Evolutionary conservation across 2,797 vertebrate genomes (phyloP).

Genomic region (Malurus leucopterus): DNA sequence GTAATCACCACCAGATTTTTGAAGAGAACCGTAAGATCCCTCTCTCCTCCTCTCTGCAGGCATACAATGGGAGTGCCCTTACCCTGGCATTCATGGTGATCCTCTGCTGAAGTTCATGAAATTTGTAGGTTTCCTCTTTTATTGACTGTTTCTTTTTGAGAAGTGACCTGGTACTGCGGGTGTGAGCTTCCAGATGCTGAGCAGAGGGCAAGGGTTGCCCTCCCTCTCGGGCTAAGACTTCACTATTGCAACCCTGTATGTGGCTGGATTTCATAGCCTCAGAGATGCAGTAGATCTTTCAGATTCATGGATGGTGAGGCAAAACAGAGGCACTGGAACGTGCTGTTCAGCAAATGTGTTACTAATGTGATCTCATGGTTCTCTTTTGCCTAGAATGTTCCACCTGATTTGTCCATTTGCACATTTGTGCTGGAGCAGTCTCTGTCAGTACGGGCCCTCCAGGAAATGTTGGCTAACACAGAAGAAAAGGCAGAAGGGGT

Average conservation of each 20-base stretch:
- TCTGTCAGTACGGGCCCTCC: slow-evolving; percentile 89
- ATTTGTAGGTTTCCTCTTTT: background rate
- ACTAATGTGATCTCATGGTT: background rate
- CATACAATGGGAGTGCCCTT: too few relatives aligned
- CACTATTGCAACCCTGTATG: background rate
- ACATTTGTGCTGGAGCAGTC: slow-evolving; percentile 95
- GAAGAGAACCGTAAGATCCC: accelerated
- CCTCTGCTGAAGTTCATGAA: background rate
- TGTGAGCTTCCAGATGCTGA: background rate
- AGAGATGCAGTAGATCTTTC: background rate
- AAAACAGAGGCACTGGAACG: background rate
- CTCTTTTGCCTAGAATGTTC: slow-evolving; percentile 84
- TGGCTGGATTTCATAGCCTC: background rate
- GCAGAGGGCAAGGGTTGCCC: background rate
- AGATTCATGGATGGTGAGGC: background rate
- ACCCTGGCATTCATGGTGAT: background rate
- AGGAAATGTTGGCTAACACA: slow-evolving; percentile 94
- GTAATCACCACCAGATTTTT: background rate
- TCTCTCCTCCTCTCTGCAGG: background rate
- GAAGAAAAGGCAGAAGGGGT: slow-evolving; percentile 92
- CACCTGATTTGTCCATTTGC: slow-evolving; percentile 96
- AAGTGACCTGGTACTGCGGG: too few relatives aligned
- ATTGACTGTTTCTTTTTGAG: background rate
- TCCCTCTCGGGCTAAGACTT: background rate
- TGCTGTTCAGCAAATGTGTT: background rate